Evolutionary conservation across 2,888 invertebrate genomes (phyloP), one percentile per base, ranked within the genome.

Genomic region (Agriotes lineatus): DNA sequence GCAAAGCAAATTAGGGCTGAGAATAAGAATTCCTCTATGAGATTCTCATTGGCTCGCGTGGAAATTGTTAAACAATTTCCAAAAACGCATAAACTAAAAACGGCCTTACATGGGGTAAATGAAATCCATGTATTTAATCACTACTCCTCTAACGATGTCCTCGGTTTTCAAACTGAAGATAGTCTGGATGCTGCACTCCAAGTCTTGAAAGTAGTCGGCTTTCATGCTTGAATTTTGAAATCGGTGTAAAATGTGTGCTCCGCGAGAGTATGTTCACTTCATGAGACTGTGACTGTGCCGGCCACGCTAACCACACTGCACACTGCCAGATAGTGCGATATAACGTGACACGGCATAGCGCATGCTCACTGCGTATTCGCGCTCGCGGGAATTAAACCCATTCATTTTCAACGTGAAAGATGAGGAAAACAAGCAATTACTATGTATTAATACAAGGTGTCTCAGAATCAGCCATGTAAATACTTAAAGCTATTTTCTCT

Each of bases 61-160:
- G n/a, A n/a, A n/a, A n/a, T n/a, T n/a, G n/a, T n/a, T n/a, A n/a
- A n/a, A n/a, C n/a, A n/a, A n/a, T n/a, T n/a, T n/a, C n/a, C 35
- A 35, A 37, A 37, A 12, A 37, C 14, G n/a, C 2, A 37, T 12
- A 44, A 42, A 42, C 12, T 10, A 42, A n/a, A 20, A 48, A n/a
- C 5, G 7, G 61, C 90, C 90, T 90, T 83, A 90, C 90, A 89
- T 88, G 78, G 90, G 90, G 81, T 90, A 88, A 85, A 90, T 90
- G 84, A 90, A 90, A 86, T 90, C 90, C 79, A 90, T 89, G 85
- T 90, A 90, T 83, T 90, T 90, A 85, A 89, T 88, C 81, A 90
- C 90, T 75, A 90, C 90, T 84, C 90, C 90, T 79, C 90, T 86
- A 74, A 90, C 87, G 76, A 90, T 87, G 85, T 90, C 90, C 85